These are phyloP conservation scores for Motacilla tschutschensis DNA, from an alignment of 2,113 vertebrate genomes.

Conservation along the genomic window DNA sequence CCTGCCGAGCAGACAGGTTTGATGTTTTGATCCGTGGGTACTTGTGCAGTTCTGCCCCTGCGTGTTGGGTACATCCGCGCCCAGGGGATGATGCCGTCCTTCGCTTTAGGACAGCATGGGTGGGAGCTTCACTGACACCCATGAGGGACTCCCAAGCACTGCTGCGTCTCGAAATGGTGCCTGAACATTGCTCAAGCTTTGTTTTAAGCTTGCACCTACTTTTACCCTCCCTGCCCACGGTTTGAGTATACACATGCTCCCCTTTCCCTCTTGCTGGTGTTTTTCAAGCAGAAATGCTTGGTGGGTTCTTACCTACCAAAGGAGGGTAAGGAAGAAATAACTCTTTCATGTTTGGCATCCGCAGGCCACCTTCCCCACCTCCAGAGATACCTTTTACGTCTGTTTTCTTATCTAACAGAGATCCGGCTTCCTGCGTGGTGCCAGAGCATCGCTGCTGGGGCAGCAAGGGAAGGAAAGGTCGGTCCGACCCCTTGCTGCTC, in stretches of 20 bases:
- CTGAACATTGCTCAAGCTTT: neutral
- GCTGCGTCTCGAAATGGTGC: neutral
- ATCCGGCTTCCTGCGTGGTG: neutral
- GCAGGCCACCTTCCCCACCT: neutral
- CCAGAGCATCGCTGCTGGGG: neutral
- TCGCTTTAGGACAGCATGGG: too few relatives aligned
- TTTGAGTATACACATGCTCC: accelerated
- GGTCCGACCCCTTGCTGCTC: neutral
- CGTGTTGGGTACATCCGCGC: accelerated
- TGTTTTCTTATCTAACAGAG: neutral
- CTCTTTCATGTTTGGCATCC: neutral
- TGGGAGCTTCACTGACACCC: neutral
- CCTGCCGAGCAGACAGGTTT: neutral
- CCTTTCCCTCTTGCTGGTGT: neutral
- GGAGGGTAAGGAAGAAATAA: neutral
- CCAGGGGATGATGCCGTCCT: accelerated
- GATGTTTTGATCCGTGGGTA: neutral
- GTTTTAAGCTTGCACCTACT: neutral
- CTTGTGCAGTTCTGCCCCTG: neutral
- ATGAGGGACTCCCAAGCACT: neutral
- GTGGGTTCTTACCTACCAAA: neutral
- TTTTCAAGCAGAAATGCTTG: neutral
- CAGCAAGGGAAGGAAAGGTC: neutral
- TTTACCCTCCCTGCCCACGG: neutral
- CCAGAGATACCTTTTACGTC: accelerated